Percentiles rank a stretch among this genome's conserved stretches.
These are phyloP conservation scores for Eupeodes latifasciatus DNA, from an alignment of 2,888 invertebrate genomes.

Conservation along the genomic window DNA sequence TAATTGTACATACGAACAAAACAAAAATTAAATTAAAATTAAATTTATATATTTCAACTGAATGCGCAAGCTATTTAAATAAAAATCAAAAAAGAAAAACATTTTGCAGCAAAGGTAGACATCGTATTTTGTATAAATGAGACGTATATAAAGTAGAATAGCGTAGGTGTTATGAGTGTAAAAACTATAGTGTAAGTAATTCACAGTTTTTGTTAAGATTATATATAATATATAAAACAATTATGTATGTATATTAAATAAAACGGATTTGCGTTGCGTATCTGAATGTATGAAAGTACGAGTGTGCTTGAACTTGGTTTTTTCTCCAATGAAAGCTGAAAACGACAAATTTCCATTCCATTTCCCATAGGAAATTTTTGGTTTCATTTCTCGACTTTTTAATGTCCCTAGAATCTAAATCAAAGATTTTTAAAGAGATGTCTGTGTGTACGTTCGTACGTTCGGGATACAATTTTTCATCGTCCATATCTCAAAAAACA, in stretches of 20 bases:
- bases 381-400: too few species aligned
- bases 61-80: slow-evolving; percentile 46
- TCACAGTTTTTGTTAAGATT: slow-evolving; percentile 62
- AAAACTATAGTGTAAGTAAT: slow-evolving; percentile 66
- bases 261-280: slow-evolving; percentile 16
- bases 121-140: slow-evolving; percentile 69
- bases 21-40: background rate
- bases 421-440: too few species aligned
- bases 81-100: background rate
- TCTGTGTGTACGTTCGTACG: too few species aligned
- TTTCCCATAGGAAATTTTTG: too few species aligned
- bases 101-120: slow-evolving; percentile 14
- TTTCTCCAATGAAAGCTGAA: background rate
- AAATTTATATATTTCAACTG: slow-evolving; percentile 48
- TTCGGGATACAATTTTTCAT: too few species aligned
- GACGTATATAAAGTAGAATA: slow-evolving; percentile 46
- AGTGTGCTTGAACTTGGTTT: background rate
- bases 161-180: slow-evolving; percentile 61
- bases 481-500: too few species aligned
- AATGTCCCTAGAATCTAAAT: too few species aligned
- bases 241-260: slow-evolving; percentile 8
- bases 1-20: slow-evolving; percentile 56
- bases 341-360: too few species aligned
- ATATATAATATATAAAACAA: slow-evolving; percentile 42
- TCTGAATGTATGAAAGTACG: background rate